Percentiles rank a stretch among this genome's conserved stretches.
phyloP scores from a whole-genome alignment of 53 echinoderm and acorn worm genomes.

The Apostichopus leukothele region DNA sequence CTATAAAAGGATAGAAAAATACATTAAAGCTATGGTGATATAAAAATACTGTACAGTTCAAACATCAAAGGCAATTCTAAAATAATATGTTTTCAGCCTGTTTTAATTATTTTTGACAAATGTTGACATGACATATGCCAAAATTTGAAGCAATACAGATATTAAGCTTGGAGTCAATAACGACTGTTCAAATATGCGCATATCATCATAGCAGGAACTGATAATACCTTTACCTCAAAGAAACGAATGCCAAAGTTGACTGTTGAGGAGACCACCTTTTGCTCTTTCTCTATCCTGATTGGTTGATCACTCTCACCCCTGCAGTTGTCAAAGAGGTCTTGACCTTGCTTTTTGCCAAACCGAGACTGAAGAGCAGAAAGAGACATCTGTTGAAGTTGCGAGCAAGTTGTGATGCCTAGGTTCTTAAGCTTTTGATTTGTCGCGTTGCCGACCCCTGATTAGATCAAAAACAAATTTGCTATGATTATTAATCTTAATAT shows the following conservation, averaged over 20 bases:
- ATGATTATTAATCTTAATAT: neutral
- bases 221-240: constrained; percentile 52
- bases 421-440: constrained; percentile 55
- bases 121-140: too few relatives aligned
- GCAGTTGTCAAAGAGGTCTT: constrained; percentile 70
- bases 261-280: constrained; percentile 89
- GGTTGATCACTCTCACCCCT: constrained; percentile 76
- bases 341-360: constrained; percentile 88
- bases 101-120: too few relatives aligned
- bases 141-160: too few relatives aligned
- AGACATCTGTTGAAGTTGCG: constrained; percentile 70
- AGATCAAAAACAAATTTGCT: neutral
- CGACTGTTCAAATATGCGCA: too few relatives aligned
- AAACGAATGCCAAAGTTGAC: constrained; percentile 94
- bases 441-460: constrained; percentile 79
- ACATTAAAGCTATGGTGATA: too few relatives aligned
- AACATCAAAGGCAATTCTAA: too few relatives aligned
- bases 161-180: too few relatives aligned
- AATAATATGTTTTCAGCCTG: too few relatives aligned
- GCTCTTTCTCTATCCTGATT: constrained; percentile 70
- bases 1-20: too few relatives aligned
- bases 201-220: too few relatives aligned
- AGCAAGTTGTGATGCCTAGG: constrained; percentile 68
- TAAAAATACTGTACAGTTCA: too few relatives aligned
- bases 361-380: constrained; percentile 67